Evolutionary conservation across 2,888 invertebrate genomes (phyloP).

Genomic region (Acleris emargana): DNA sequence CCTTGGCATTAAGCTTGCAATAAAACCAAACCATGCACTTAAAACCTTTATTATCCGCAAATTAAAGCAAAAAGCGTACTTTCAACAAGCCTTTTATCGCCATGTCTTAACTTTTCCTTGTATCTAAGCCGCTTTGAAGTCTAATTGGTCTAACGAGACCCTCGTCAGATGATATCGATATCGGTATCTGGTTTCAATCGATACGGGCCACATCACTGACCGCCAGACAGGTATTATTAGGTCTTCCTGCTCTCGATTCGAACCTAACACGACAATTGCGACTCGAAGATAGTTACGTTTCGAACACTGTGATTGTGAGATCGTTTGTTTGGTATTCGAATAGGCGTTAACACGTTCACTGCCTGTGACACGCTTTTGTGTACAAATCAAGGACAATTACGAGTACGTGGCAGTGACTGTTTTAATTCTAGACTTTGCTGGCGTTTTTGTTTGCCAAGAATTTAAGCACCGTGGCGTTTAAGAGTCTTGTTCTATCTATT

Average conservation of each 20-base stretch:
- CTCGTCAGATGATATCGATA: slow-evolving; percentile 46
- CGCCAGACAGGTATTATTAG: slow-evolving; percentile 78
- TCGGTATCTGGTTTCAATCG: slow-evolving; percentile 50
- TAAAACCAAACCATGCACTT: not conserved
- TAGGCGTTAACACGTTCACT: not conserved
- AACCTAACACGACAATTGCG: slow-evolving; percentile 64
- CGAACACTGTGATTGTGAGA: slow-evolving; percentile 20
- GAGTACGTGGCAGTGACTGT: too few species aligned
- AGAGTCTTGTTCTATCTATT: too few species aligned
- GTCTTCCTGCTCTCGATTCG: slow-evolving; percentile 78
- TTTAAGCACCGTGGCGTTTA: too few species aligned
- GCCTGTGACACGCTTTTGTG: too few species aligned
- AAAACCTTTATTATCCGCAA: not conserved
- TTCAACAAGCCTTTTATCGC: slow-evolving; percentile 15
- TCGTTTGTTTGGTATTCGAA: slow-evolving; percentile 14
- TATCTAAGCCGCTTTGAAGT: slow-evolving; percentile 38
- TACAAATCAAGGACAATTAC: too few species aligned
- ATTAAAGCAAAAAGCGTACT: slow-evolving; percentile 4
- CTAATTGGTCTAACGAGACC: slow-evolving; percentile 50
- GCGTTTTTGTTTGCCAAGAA: too few species aligned
- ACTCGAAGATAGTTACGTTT: slow-evolving; percentile 20
- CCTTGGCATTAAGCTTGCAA: slow-evolving; percentile 1
- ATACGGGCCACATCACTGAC: slow-evolving; percentile 62
- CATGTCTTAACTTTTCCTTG: slow-evolving; percentile 28
- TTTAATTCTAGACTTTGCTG: too few species aligned